Percentiles rank a stretch among this genome's conserved stretches.
These are phyloP conservation scores for Eclectus roratus DNA, from an alignment of 2,113 vertebrate species.

Conservation along the genomic window DNA sequence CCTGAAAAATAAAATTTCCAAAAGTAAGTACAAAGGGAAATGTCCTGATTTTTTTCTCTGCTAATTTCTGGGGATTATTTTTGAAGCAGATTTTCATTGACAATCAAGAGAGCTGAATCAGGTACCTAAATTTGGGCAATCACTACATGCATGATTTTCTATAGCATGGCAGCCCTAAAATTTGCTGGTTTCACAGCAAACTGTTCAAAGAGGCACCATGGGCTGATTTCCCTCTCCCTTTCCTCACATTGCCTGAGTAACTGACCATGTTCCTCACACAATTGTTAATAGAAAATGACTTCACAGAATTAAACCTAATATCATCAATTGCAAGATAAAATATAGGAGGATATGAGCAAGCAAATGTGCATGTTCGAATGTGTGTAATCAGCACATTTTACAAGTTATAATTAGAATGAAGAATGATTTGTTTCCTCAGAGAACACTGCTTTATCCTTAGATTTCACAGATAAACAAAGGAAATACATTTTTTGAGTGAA, in stretches of 20 bases:
- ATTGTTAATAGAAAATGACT: not conserved
- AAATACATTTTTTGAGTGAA: not conserved
- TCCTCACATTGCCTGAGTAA: not conserved
- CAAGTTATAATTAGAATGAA: not conserved
- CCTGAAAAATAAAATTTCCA: conserved; percentile 2
- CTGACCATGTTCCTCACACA: not conserved
- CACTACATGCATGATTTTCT: not conserved
- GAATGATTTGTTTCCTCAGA: not conserved
- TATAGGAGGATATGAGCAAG: not conserved
- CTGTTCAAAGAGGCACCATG: not conserved
- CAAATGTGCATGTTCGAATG: not conserved
- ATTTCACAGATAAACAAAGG: not conserved
- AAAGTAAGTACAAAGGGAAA: not conserved
- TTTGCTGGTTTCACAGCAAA: not conserved
- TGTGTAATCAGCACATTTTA: not conserved
- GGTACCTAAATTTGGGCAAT: not conserved
- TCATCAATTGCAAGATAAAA: not conserved
- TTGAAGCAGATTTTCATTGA: not conserved
- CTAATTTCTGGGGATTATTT: conserved; percentile 2
- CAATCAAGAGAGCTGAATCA: not conserved
- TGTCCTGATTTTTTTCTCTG: not conserved
- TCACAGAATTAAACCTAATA: not conserved
- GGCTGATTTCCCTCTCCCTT: not conserved
- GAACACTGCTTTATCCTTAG: not conserved
- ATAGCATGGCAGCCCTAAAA: not conserved